A percentile compares a stretch with the other conserved stretches of the same genome.
These are phyloP conservation scores for Trilocha varians DNA, from an alignment of 2,888 invertebrate genomes.

Conservation along the genomic window DNA sequence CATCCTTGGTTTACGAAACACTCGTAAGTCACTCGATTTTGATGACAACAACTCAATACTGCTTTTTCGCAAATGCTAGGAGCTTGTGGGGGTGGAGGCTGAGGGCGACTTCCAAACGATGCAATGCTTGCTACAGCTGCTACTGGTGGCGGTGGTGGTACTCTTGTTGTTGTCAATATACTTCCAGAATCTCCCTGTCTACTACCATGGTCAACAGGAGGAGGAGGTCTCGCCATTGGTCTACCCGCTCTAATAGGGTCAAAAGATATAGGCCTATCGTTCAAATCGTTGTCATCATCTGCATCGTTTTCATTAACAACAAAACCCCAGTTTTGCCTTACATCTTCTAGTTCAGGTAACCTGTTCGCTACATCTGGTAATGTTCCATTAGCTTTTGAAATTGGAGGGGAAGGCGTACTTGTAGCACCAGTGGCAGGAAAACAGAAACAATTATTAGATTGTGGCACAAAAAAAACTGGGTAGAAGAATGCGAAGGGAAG, in stretches of 20 bases:
- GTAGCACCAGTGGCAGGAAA: slow-evolving; percentile 12
- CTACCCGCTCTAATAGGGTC: slow-evolving; percentile 27
- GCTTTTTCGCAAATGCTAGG: slow-evolving; percentile 45
- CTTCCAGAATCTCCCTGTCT: slow-evolving; percentile 22
- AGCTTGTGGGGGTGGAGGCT: slow-evolving; percentile 7
- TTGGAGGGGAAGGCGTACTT: slow-evolving; percentile 6
- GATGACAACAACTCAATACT: slow-evolving; percentile 48
- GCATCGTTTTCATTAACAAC: slow-evolving; percentile 29
- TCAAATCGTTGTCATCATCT: slow-evolving; percentile 25
- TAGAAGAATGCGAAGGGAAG: slow-evolving; percentile 31
- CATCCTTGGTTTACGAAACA: slow-evolving; percentile 49
- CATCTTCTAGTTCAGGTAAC: slow-evolving; percentile 40
- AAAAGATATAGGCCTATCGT: slow-evolving; percentile 41
- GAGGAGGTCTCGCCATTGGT: slow-evolving; percentile 28
- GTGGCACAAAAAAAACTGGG: slow-evolving; percentile 38
- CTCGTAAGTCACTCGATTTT: slow-evolving; percentile 30
- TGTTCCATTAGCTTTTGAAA: slow-evolving; percentile 12
- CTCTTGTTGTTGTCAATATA: slow-evolving; percentile 9
- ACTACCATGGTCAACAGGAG: slow-evolving; percentile 44
- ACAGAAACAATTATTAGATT: slow-evolving; percentile 32
- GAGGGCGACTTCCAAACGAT: not conserved
- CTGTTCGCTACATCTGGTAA: slow-evolving; percentile 26
- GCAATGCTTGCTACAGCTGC: not conserved
- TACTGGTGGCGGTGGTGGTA: slow-evolving; percentile 6
- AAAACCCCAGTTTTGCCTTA: slow-evolving; percentile 49